Base-by-base conservation (phyloP, 2,888 invertebrate genomes). In the Pyrgus malvae region DNA sequence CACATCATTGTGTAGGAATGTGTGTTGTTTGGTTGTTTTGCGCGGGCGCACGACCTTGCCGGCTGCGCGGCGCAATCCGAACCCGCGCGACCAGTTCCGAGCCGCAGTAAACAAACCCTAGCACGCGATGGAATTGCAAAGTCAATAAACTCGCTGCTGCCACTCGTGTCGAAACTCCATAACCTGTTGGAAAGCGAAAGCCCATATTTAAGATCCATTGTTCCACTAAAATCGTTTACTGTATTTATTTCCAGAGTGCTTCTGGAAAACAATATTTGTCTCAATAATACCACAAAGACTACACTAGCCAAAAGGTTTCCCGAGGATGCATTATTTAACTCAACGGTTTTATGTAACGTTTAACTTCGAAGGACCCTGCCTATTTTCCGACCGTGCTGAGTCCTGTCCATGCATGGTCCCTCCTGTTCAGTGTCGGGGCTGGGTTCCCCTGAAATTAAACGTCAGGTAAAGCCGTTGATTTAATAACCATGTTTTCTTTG, bases 21-120 rank as follows among this genome's bases (percentile, higher is more conserved):
- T 65, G 53, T 46, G 54, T 49, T 59, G 59, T 61, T 63, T 57
- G 48, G 55, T 60, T 51, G 62, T 63, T 86, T 83, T 80, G 81
- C 79, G 77, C 78, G 76, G 66, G 71, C 76, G 76, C 73, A 74
- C 85, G 89, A 85, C 89, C 88, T 89, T 88, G 89, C 81, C 84
- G 73, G 77, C 80, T 75, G 79, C 70, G 77, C 79, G 74, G 80
- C 72, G 67, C 72, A 72, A 74, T 68, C 70, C 70, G 71, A 80
- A 84, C 83, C 74, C 67, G 85, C 74, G 65, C 71, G 76, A 86
- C 89, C 78, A 80, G 87, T 87, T 83, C 68, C 66, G 64, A 70
- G 57, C 68, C 67, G 70, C 76, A 67, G 79, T 82, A 87, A 85
- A 85, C 83, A 87, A 84, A 84, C 77, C 70, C 65, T 55, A 74